Evolutionary conservation across 2,888 invertebrate genomes (phyloP), one percentile per base, ranked within the genome.

Genomic region (Epicampocera succincta): DNA sequence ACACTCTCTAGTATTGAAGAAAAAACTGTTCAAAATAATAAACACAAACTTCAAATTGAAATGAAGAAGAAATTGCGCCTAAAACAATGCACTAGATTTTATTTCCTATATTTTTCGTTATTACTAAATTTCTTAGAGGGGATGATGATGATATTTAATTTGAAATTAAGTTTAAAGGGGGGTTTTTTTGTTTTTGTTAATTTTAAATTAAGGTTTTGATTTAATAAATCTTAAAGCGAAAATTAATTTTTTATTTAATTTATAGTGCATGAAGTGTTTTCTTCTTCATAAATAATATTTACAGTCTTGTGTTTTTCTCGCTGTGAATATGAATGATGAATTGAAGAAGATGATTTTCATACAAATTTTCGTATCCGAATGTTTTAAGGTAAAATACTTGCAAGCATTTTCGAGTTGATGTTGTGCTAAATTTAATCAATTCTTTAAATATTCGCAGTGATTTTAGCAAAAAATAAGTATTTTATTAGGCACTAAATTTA

Each of bases 1-100:
- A 85, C 85, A 84, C 85, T 84, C 80, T 85, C 85, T 80, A 71
- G 69, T 69, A 74, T 66, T 65, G 58, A 48, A 48, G 44, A 46
- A 54, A 65, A 38, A 50, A 17, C 15, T 44, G 17, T 19, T 56
- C 17, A 25, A 29, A 9, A 17, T 25, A 54, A 74, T 65, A 65
- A n/a, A 46, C 33, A 65, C 69, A 65, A 66, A 61, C 9, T 21
- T 21, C 38, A 71, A 54, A 65, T 19, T 52, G 2, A 38, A 63
- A 60, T 15, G 17, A 54, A 69, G 61, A 12, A 25, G 58, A 74
- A 13, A 60, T 82, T 81, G 81, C 69, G 61, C 66, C 66, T 72
- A 72, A 25, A 66, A 17, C 58, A 58, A 78, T 72, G 58, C 58
- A 66, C 72, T 78, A 78, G 50, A n/a, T 54, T 40, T 46, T 40